These are phyloP conservation scores for Nemotelus pantherinus DNA, from an alignment of 2,888 invertebrate species.

Conservation along the genomic window DNA sequence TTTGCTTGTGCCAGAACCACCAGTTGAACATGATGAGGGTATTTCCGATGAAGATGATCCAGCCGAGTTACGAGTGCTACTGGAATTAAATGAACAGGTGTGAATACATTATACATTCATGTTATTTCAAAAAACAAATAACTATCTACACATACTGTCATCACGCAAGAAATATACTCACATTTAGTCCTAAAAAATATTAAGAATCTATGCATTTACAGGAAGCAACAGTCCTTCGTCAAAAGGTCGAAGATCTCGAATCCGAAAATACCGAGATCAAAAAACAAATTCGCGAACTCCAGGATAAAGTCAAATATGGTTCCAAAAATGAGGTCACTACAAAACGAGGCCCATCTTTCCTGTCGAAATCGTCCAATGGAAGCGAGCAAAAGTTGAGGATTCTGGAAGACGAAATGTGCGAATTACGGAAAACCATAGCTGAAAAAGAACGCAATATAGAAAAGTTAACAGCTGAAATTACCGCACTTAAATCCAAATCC, in stretches of 20 bases:
- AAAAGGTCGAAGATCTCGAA: constrained; percentile 87
- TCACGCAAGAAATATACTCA: neutral
- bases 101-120: neutral
- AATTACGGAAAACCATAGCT: constrained; percentile 77
- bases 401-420: constrained; percentile 78
- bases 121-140: neutral
- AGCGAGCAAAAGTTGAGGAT: constrained; percentile 66
- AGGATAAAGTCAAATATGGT: constrained; percentile 72
- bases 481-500: constrained; percentile 68
- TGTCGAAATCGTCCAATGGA: constrained; percentile 52
- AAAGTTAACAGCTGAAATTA: constrained; percentile 75
- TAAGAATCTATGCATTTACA: constrained; percentile 56
- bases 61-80: constrained; percentile 82
- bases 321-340: constrained; percentile 48
- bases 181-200: neutral
- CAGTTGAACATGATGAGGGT: constrained; percentile 77
- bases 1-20: constrained; percentile 72
- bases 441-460: constrained; percentile 87
- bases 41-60: constrained; percentile 83
- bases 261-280: constrained; percentile 78
- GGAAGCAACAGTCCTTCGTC: constrained; percentile 83
- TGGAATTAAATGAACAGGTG: constrained; percentile 88
- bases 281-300: constrained; percentile 79
- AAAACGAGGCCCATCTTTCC: constrained; percentile 52
- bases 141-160: neutral